Percentiles rank a stretch among this genome's conserved stretches.
Evolutionary conservation across 2,797 vertebrate genomes (phyloP).

Genomic region (Ambastaia sidthimunki): DNA sequence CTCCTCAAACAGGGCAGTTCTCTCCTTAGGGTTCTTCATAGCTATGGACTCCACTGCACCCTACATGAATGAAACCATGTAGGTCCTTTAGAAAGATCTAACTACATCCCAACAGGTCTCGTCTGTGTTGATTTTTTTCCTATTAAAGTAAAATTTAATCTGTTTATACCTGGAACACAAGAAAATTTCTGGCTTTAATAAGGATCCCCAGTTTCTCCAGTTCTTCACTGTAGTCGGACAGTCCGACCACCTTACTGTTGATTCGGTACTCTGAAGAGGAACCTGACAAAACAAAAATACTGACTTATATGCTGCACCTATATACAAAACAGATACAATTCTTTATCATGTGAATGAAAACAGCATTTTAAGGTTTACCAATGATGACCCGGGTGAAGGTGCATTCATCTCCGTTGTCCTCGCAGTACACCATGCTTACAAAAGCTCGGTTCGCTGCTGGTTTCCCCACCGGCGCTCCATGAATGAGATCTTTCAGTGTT

Average conservation of each 20-base stretch:
- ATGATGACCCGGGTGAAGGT: slow-evolving; percentile 90
- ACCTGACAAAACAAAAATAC: slow-evolving; percentile 70
- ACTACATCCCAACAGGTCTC: not conserved
- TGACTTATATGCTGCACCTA: not conserved
- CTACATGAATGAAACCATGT: slow-evolving; percentile 63
- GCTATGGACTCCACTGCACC: slow-evolving; percentile 95
- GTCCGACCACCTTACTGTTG: slow-evolving; percentile 90
- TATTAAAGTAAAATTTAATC: not conserved
- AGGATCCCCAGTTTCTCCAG: slow-evolving; percentile 94
- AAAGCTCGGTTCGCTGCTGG: slow-evolving; percentile 92
- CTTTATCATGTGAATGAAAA: not conserved
- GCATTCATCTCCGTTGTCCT: slow-evolving; percentile 87
- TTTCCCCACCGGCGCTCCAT: slow-evolving; percentile 93
- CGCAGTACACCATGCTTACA: slow-evolving; percentile 93
- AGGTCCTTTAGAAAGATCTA: not conserved
- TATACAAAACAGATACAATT: not conserved
- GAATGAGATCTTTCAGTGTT: slow-evolving; percentile 92
- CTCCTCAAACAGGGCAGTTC: slow-evolving; percentile 94
- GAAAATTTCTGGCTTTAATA: slow-evolving; percentile 94
- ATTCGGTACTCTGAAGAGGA: slow-evolving; percentile 94
- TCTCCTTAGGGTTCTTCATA: slow-evolving; percentile 92
- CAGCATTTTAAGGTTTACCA: slow-evolving; percentile 70
- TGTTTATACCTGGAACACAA: slow-evolving; percentile 88
- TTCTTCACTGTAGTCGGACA: slow-evolving; percentile 92
- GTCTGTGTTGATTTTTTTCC: not conserved